Evolutionary conservation across 2,113 vertebrate genomes (phyloP).

Genomic region (Rhinolophus sinicus): DNA sequence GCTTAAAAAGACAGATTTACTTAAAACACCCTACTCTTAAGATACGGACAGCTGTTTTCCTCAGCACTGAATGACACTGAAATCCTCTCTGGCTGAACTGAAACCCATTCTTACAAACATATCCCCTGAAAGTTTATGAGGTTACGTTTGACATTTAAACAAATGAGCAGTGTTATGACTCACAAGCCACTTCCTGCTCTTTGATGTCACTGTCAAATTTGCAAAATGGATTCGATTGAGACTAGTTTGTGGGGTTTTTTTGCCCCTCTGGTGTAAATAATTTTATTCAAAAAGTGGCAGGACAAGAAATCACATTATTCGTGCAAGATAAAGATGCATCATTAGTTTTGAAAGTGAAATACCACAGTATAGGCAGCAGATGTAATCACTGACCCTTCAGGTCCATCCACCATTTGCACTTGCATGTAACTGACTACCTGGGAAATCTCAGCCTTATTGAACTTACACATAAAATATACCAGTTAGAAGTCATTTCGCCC

Average conservation of each 20-base stretch:
- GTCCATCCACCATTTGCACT: not conserved
- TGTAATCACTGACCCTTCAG: conserved; percentile 28
- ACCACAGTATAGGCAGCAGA: not conserved
- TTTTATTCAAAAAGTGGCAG: conserved; percentile 30
- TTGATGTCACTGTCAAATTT: conserved; percentile 70
- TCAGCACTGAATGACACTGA: not conserved
- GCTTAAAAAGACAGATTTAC: conserved; percentile 23
- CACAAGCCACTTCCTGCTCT: conserved; percentile 68
- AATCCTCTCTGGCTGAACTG: conserved; percentile 35
- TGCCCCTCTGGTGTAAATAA: conserved; percentile 22
- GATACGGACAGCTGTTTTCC: conserved; percentile 47
- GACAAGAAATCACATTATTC: conserved; percentile 40
- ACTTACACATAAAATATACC: not conserved
- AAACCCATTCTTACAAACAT: conserved; percentile 51
- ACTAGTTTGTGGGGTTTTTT: not conserved
- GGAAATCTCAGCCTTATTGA: conserved; percentile 25
- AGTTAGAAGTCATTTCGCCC: not conserved
- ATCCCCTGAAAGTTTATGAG: conserved; percentile 49
- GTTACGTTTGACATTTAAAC: conserved; percentile 76
- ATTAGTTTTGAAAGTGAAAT: conserved; percentile 3
- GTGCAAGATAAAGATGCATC: conserved; percentile 28
- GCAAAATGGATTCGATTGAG: conserved; percentile 58
- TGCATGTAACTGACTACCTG: conserved; percentile 9
- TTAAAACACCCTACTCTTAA: not conserved
- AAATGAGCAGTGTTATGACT: conserved; percentile 71